A percentile compares a stretch with the other conserved stretches of the same genome.
Evolutionary conservation across 2,888 invertebrate species (phyloP).

Genomic region (Lithophane ornitopus): DNA sequence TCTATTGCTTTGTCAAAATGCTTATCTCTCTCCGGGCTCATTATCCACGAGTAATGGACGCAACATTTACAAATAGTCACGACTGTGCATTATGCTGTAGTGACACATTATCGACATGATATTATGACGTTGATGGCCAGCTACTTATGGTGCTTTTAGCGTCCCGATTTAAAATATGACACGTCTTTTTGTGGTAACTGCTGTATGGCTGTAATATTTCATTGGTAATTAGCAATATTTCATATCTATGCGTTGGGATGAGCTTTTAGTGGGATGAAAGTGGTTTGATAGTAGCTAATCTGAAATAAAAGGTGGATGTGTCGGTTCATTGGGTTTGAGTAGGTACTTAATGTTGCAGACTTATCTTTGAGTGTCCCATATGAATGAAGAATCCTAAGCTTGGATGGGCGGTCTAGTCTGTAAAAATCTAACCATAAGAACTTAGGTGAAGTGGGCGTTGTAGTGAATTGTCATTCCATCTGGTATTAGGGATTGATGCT

Average conservation of each 20-base stretch:
- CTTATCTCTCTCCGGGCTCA: constrained; percentile 71
- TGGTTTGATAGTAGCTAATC: constrained; percentile 50
- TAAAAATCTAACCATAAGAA: no score
- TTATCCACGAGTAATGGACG: constrained; percentile 78
- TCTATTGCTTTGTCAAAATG: constrained; percentile 71
- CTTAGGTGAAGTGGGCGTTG: no score
- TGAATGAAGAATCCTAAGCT: constrained; percentile 38
- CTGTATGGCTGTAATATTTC: constrained; percentile 60
- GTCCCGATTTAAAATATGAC: constrained; percentile 68
- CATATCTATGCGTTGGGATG: constrained; percentile 59
- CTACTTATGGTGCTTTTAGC: constrained; percentile 68
- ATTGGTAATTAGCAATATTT: constrained; percentile 68
- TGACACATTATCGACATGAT: constrained; percentile 72
- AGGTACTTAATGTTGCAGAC: constrained; percentile 38
- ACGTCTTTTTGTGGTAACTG: constrained; percentile 66
- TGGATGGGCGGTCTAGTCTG: not conserved
- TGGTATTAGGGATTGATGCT: no score
- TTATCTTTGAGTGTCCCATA: constrained; percentile 45
- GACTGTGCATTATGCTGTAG: constrained; percentile 72
- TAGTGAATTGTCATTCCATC: no score
- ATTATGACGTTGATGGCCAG: constrained; percentile 71
- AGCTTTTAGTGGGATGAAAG: constrained; percentile 65
- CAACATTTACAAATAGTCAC: constrained; percentile 79
- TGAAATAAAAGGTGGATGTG: constrained; percentile 39
- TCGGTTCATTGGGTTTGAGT: constrained; percentile 48